Evolutionary conservation across 1,140 invertebrate genomes (phyloP).

Genomic region (Trinorchestia longiramus): DNA sequence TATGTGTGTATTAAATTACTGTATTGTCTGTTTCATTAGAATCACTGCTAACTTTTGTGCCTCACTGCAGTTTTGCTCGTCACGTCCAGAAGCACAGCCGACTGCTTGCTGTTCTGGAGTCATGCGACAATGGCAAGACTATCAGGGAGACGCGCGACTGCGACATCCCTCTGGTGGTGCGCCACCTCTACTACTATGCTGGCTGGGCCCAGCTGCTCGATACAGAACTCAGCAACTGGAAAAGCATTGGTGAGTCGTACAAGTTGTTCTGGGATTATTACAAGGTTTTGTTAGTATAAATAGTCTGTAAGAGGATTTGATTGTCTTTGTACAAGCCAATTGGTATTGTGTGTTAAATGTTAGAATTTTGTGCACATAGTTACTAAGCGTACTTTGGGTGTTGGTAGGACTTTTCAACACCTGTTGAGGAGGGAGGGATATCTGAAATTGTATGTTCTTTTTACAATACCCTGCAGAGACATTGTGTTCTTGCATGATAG

Average conservation of each 20-base stretch:
- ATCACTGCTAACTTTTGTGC: neutral
- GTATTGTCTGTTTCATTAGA: too few relatives aligned
- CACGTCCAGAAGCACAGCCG: slow-evolving; percentile 73
- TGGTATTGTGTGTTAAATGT: too few relatives aligned
- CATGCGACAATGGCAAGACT: slow-evolving; percentile 71
- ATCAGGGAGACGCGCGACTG: slow-evolving; percentile 71
- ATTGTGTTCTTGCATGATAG: too few relatives aligned
- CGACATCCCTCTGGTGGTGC: slow-evolving; percentile 71
- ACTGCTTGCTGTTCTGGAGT: slow-evolving; percentile 71
- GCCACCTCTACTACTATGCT: slow-evolving; percentile 73
- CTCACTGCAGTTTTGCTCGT: slow-evolving; percentile 71
- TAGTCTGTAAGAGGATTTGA: too few relatives aligned
- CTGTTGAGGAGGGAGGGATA: too few relatives aligned
- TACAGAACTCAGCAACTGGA: slow-evolving; percentile 71
- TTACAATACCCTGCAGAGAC: too few relatives aligned
- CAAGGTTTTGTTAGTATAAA: neutral
- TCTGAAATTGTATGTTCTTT: too few relatives aligned
- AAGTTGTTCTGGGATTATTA: slow-evolving; percentile 59
- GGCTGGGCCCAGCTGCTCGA: slow-evolving; percentile 73
- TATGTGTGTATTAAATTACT: too few relatives aligned
- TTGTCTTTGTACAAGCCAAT: too few relatives aligned
- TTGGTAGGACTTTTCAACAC: too few relatives aligned
- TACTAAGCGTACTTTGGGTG: too few relatives aligned
- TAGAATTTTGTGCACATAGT: too few relatives aligned
- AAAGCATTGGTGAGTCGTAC: slow-evolving; percentile 70